These are phyloP conservation scores for Chromobotia macracanthus DNA, from an alignment of 2,797 vertebrate genomes.

Conservation along the genomic window DNA sequence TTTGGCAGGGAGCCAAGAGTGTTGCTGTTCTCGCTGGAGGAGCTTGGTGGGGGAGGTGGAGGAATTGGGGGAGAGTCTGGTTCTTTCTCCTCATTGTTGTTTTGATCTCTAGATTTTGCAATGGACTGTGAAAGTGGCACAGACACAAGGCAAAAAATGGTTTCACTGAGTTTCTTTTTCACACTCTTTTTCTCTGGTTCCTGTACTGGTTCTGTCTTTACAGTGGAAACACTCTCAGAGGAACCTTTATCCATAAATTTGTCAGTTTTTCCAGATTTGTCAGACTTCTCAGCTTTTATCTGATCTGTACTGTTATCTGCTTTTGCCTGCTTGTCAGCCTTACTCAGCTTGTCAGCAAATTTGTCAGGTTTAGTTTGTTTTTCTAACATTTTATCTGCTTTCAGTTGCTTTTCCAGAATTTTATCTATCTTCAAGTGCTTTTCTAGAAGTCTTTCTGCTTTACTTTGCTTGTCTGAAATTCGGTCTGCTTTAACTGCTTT, in stretches of 20 bases:
- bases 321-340: constrained; percentile 57
- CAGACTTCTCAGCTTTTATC: constrained; percentile 54
- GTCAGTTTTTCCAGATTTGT: constrained; percentile 56
- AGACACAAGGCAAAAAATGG: constrained; percentile 97
- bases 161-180: constrained; percentile 93
- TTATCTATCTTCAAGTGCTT: constrained; percentile 57
- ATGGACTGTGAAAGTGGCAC: constrained; percentile 86
- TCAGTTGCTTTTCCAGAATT: constrained; percentile 57
- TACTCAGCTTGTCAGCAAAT: constrained; percentile 56
- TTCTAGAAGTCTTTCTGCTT: constrained; percentile 54
- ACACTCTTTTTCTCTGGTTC: constrained; percentile 86
- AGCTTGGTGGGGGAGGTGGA: constrained; percentile 75
- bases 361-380: constrained; percentile 54
- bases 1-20: constrained; percentile 80
- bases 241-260: constrained; percentile 77
- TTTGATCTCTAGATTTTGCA: constrained; percentile 85
- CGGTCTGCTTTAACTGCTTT: constrained; percentile 54
- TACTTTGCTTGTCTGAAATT: constrained; percentile 56
- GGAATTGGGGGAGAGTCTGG: constrained; percentile 56
- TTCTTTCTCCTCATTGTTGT: constrained; percentile 84
- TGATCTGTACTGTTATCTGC: constrained; percentile 52
- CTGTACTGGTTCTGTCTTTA: constrained; percentile 84
- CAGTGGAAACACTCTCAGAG: constrained; percentile 84
- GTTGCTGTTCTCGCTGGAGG: constrained; percentile 77
- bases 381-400: constrained; percentile 55